phyloP scores from a whole-genome alignment of 2,888 invertebrate genomes.

The Tetheella fluctuosa region DNA sequence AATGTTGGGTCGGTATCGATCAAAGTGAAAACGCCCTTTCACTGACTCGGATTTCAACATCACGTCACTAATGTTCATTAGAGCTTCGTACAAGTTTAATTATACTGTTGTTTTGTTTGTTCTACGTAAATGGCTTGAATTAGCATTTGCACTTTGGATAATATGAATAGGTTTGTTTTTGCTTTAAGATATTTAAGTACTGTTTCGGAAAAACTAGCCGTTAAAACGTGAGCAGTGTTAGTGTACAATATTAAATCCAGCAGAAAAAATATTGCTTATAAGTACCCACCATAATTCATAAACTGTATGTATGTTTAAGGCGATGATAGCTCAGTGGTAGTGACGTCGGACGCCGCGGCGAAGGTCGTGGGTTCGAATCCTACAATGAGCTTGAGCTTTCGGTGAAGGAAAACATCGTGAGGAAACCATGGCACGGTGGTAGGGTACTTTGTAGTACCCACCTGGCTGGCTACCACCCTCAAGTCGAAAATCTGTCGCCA shows the following conservation, averaged over 20 bases:
- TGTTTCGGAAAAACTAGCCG: not conserved
- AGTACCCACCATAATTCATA: not conserved
- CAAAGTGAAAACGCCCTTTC: not conserved
- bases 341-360: too few species aligned
- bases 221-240: too few species aligned
- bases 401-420: too few species aligned
- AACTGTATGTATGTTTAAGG: too few species aligned
- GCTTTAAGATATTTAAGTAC: constrained; percentile 13
- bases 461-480: too few species aligned
- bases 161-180: constrained; percentile 33
- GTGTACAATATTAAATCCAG: not conserved
- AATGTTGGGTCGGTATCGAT: not conserved
- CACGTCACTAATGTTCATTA: constrained; percentile 27
- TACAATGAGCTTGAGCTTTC: too few species aligned
- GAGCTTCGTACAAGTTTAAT: constrained; percentile 31
- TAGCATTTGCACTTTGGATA: constrained; percentile 27
- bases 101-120: constrained; percentile 34
- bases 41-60: too few species aligned
- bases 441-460: too few species aligned
- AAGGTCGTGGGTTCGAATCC: too few species aligned
- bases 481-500: too few species aligned
- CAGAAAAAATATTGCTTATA: not conserved
- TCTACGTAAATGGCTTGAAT: constrained; percentile 24
- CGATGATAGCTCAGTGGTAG: too few species aligned
- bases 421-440: too few species aligned